Conservation (phyloP, 2,113 vertebrate genomes). For the Sebastes fasciatus region DNA sequence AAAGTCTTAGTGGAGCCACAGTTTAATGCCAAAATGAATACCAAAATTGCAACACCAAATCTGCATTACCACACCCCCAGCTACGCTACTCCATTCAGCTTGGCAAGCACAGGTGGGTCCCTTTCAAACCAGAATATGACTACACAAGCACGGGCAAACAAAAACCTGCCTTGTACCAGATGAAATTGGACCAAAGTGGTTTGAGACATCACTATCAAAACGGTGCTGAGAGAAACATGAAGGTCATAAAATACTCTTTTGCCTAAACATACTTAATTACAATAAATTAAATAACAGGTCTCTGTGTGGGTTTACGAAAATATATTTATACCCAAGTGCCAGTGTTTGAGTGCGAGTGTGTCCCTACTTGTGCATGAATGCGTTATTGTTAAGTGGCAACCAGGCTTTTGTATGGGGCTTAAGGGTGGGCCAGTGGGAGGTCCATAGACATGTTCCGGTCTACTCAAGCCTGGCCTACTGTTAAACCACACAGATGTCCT, state of each 20-base stretch:
- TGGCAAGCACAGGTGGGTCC: constrained; percentile 10
- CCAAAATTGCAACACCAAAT: constrained; percentile 33
- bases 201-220: not conserved
- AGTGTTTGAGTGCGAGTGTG: constrained; percentile 9
- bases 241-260: constrained; percentile 3
- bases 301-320: not conserved
- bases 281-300: not conserved
- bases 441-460: constrained; percentile 71
- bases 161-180: constrained; percentile 18
- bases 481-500: constrained; percentile 74
- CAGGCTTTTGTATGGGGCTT: constrained; percentile 61
- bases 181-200: constrained; percentile 29
- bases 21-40: constrained; percentile 30
- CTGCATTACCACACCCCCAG: constrained; percentile 20
- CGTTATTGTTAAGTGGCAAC: constrained; percentile 59
- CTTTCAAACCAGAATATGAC: constrained; percentile 10
- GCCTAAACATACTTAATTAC: not conserved
- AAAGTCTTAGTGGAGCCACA: constrained; percentile 33
- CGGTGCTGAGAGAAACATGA: not conserved
- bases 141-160: constrained; percentile 10
- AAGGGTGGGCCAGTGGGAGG: constrained; percentile 65
- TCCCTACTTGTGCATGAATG: constrained; percentile 53
- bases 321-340: not conserved
- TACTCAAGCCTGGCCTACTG: constrained; percentile 50
- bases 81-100: constrained; percentile 12